These are phyloP conservation scores for Protosalanx chinensis DNA, from an alignment of 2,797 vertebrate species.

Conservation along the genomic window DNA sequence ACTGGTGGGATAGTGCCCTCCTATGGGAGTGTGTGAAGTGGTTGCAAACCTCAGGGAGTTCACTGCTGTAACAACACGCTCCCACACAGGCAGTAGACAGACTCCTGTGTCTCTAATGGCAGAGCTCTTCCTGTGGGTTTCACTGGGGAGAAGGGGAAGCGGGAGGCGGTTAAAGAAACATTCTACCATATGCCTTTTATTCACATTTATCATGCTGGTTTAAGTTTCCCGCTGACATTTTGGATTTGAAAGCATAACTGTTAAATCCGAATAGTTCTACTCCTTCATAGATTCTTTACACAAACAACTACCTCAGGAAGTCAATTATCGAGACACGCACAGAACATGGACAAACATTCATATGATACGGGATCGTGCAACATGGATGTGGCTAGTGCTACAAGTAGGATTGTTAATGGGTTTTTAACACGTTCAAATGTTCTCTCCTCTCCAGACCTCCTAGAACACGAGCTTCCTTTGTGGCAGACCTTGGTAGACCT, in stretches of 20 bases:
- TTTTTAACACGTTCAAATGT: conserved; percentile 4
- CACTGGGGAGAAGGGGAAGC: conserved; percentile 18
- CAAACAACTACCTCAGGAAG: neutral
- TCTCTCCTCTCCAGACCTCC: neutral
- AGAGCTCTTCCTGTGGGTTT: conserved; percentile 28
- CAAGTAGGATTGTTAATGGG: neutral
- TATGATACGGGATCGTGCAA: neutral
- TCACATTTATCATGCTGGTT: conserved; percentile 4
- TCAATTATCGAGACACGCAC: neutral
- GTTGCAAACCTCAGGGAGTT: conserved; percentile 23
- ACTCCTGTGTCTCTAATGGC: conserved; percentile 33
- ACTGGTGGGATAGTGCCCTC: neutral
- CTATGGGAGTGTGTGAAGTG: conserved; percentile 12
- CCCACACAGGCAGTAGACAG: conserved; percentile 15
- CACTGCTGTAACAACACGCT: conserved; percentile 24
- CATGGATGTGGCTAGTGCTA: neutral
- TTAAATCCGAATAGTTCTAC: conserved; percentile 13
- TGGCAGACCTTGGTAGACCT: conserved; percentile 17
- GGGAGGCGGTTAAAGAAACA: conserved; percentile 15
- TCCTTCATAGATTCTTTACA: neutral
- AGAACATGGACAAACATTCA: neutral
- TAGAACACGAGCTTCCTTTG: neutral
- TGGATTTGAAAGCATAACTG: neutral
- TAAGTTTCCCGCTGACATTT: conserved; percentile 4
- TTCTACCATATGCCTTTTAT: conserved; percentile 6